Conservation (phyloP, 2,888 invertebrate genomes). For the Drosophila subsilvestris region DNA sequence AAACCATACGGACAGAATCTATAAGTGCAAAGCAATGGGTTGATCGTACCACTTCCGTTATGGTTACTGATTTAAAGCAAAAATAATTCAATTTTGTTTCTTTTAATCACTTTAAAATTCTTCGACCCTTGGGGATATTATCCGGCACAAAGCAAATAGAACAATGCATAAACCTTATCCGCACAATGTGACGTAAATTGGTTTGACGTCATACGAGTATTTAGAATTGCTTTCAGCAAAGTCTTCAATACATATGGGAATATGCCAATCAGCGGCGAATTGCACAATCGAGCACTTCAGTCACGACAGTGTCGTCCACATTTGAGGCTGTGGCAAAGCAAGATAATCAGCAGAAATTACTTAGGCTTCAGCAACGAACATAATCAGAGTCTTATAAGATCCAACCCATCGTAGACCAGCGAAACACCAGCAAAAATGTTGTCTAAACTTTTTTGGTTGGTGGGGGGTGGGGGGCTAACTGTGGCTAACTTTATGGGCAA, state of each 20-base stretch:
- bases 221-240: too few species aligned
- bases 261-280: neutral
- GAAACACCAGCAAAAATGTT: constrained; percentile 21
- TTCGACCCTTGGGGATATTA: neutral
- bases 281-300: neutral
- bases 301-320: too few species aligned
- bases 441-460: constrained; percentile 18
- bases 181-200: neutral
- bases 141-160: too few species aligned
- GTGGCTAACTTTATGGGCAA: constrained; percentile 22
- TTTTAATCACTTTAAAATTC: neutral
- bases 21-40: too few species aligned
- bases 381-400: constrained; percentile 20
- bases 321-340: neutral
- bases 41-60: too few species aligned
- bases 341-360: neutral
- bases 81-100: too few species aligned
- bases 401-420: constrained; percentile 7
- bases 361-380: neutral
- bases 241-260: neutral
- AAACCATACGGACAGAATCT: neutral
- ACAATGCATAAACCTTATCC: neutral
- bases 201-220: neutral
- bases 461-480: too few species aligned
- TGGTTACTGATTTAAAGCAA: too few species aligned